These are phyloP conservation scores for Nemopilema nomurai DNA, from an alignment of 30 jellyfish, hydroid and myxozoan genomes.

Conservation along the genomic window DNA sequence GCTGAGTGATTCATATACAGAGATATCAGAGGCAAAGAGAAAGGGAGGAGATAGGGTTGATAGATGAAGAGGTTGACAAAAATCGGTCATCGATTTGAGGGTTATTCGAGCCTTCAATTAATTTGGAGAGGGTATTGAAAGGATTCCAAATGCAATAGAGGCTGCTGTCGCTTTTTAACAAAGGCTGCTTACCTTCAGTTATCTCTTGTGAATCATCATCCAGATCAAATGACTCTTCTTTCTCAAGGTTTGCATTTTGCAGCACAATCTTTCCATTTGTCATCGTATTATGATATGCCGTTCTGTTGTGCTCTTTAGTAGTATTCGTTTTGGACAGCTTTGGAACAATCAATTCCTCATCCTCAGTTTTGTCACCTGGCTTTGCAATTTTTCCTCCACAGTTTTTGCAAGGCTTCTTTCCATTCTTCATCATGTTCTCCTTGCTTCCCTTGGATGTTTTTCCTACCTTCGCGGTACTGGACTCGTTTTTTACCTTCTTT, in stretches of 20 bases:
- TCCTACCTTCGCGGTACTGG: not conserved
- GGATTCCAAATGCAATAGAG: too few relatives aligned
- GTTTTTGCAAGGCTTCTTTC: slow-evolving; percentile 13
- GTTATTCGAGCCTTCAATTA: too few relatives aligned
- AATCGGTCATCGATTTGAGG: too few relatives aligned
- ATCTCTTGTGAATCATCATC: slow-evolving; percentile 61
- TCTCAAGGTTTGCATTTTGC: not conserved
- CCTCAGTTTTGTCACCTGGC: slow-evolving; percentile 48
- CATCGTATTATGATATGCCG: not conserved
- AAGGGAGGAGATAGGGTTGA: too few relatives aligned
- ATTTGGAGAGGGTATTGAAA: too few relatives aligned
- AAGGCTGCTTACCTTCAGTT: slow-evolving; percentile 42
- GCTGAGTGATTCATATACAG: too few relatives aligned
- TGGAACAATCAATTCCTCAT: slow-evolving; percentile 44
- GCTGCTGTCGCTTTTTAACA: too few relatives aligned
- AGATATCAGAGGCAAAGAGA: too few relatives aligned
- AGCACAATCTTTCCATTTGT: not conserved
- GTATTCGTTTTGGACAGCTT: slow-evolving; percentile 16
- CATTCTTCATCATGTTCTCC: not conserved
- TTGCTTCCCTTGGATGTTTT: not conserved
- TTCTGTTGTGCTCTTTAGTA: not conserved
- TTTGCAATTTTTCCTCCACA: slow-evolving; percentile 28
- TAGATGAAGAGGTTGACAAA: too few relatives aligned
- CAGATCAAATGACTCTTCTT: slow-evolving; percentile 40
- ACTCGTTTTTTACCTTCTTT: not conserved